Percentiles rank a stretch among this genome's conserved stretches.
phyloP scores from a whole-genome alignment of 2,113 vertebrate genomes.

The Psettodes erumei region DNA sequence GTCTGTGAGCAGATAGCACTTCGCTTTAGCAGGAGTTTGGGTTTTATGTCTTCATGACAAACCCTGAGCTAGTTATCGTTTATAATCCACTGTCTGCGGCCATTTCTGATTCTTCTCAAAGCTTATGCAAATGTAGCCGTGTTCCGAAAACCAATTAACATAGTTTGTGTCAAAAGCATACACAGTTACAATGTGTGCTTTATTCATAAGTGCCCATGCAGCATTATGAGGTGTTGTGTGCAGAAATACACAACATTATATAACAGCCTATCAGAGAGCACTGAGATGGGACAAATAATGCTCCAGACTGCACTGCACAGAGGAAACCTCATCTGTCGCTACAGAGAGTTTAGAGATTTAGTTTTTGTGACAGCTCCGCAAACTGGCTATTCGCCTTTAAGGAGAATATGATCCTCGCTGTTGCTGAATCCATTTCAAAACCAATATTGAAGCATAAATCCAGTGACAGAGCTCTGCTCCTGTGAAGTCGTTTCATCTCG shows the following conservation, averaged over 20 bases:
- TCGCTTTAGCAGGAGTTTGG: background rate
- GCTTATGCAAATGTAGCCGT: constrained; percentile 57
- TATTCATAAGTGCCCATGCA: constrained; percentile 39
- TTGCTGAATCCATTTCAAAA: constrained; percentile 6
- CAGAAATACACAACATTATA: constrained; percentile 30
- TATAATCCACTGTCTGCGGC: constrained; percentile 44
- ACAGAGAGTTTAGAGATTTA: constrained; percentile 15
- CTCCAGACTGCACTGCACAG: constrained; percentile 18
- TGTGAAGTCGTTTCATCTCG: background rate
- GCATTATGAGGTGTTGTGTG: constrained; percentile 35
- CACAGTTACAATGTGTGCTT: constrained; percentile 41
- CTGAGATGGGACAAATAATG: constrained; percentile 47
- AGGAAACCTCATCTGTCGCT: constrained; percentile 33
- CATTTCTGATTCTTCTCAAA: constrained; percentile 44
- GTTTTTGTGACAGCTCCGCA: constrained; percentile 20
- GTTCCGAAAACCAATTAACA: constrained; percentile 60
- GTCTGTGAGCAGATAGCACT: background rate
- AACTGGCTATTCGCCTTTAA: constrained; percentile 34
- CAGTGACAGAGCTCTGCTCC: background rate
- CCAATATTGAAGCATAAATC: constrained; percentile 18
- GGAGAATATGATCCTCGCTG: background rate
- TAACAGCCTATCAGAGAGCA: constrained; percentile 51
- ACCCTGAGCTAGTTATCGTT: constrained; percentile 58
- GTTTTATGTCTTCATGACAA: constrained; percentile 36
- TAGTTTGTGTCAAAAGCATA: constrained; percentile 49